phyloP scores from a whole-genome alignment of 1,140 invertebrate genomes.

The Eriosoma lanigerum region DNA sequence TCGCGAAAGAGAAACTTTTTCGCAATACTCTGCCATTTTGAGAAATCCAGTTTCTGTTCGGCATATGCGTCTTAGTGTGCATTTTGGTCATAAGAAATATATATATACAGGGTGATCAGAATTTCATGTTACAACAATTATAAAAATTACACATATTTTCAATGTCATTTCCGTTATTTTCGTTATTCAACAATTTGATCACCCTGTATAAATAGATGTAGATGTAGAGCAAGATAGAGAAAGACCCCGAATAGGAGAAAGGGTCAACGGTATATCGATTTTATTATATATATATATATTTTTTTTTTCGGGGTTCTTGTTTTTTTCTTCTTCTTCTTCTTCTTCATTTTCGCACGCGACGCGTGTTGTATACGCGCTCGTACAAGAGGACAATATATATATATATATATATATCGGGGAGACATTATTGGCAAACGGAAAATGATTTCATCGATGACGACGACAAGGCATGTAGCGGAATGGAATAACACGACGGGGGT shows the following conservation, averaged over 20 bases:
- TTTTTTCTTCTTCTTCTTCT: not conserved
- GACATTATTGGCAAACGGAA: conserved; percentile 23
- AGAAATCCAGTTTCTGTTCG: conserved; percentile 26
- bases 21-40: conserved; percentile 18
- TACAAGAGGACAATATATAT: not conserved
- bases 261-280: too few species aligned
- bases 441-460: conserved; percentile 24
- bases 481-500: not conserved
- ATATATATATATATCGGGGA: too few species aligned
- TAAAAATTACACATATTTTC: not conserved
- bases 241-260: too few species aligned
- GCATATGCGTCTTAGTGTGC: not conserved
- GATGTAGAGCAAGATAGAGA: too few species aligned
- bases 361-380: not conserved
- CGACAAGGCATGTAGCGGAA: not conserved
- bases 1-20: conserved; percentile 29
- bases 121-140: too few species aligned
- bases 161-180: too few species aligned
- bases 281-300: too few species aligned
- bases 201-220: not conserved
- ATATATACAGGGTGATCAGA: too few species aligned
- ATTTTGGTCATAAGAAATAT: too few species aligned
- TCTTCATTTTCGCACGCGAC: not conserved
- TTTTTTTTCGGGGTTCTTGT: not conserved
- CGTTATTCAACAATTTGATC: too few species aligned